Conservation (phyloP, 2,888 invertebrate genomes). For the Lasioglossum oenotherae region DNA sequence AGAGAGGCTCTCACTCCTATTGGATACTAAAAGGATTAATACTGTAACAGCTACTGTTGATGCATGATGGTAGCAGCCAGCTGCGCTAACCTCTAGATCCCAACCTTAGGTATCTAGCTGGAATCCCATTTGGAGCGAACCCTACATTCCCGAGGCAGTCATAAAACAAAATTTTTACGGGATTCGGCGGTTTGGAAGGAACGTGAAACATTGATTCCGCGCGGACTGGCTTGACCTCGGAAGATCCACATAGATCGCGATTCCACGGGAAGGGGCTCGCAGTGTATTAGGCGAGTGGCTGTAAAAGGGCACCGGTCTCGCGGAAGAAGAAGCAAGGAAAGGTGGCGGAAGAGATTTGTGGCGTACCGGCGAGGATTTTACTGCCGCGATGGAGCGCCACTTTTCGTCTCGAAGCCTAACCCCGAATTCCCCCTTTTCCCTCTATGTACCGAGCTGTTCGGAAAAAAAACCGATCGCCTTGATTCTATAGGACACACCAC, state of each 20-base stretch:
- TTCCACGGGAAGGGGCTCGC: slow-evolving; percentile 16
- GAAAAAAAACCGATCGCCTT: slow-evolving; percentile 54
- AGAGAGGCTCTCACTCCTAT: too few relatives aligned
- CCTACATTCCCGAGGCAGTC: not conserved
- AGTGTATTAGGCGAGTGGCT: slow-evolving; percentile 54
- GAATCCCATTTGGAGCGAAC: not conserved
- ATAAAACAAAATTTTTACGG: slow-evolving; percentile 7
- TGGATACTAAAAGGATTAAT: not conserved
- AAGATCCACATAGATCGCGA: slow-evolving; percentile 12
- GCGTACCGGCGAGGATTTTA: slow-evolving; percentile 34
- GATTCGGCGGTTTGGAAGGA: not conserved
- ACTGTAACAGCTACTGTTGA: not conserved
- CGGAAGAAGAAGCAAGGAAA: slow-evolving; percentile 30
- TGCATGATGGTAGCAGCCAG: not conserved
- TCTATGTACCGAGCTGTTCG: not conserved
- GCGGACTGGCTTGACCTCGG: slow-evolving; percentile 6
- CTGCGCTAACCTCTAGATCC: not conserved
- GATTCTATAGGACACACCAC: not conserved
- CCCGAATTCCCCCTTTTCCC: not conserved
- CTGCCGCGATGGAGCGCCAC: slow-evolving; percentile 16
- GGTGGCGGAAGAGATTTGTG: slow-evolving; percentile 57
- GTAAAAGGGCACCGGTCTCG: slow-evolving; percentile 43
- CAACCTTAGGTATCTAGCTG: not conserved
- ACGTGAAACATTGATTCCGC: slow-evolving; percentile 16
- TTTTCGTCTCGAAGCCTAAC: slow-evolving; percentile 19